These are phyloP conservation scores for Helicolenus hilgendorfi DNA, from an alignment of 2,797 vertebrate species.

Conservation along the genomic window DNA sequence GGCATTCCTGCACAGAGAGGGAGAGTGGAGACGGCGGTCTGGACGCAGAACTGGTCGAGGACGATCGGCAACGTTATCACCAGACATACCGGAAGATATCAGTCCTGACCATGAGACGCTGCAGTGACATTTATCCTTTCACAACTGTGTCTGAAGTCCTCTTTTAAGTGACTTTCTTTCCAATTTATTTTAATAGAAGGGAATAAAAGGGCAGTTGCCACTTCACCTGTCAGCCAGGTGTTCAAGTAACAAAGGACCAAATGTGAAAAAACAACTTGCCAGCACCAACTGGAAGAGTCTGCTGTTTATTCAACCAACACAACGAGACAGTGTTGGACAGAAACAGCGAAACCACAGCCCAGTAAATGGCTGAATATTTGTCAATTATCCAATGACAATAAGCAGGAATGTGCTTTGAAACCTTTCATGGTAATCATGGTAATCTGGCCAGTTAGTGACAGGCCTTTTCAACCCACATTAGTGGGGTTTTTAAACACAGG, in stretches of 20 bases:
- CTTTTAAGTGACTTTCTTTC: neutral
- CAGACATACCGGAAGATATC: neutral
- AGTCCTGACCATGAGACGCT: neutral
- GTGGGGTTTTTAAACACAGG: neutral
- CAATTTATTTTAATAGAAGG: neutral
- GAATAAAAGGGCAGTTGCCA: neutral
- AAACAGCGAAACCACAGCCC: neutral
- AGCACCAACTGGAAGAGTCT: neutral
- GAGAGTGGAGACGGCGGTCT: neutral
- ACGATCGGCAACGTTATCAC: neutral
- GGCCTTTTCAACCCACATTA: neutral
- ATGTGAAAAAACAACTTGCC: neutral
- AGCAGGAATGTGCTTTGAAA: neutral
- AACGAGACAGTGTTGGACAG: neutral
- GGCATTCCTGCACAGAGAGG: slow-evolving; percentile 59
- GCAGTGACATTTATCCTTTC: neutral
- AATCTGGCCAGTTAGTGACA: neutral
- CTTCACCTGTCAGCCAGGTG: neutral
- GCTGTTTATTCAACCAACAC: neutral
- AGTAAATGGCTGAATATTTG: neutral
- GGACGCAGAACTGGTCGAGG: neutral
- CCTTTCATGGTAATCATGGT: neutral
- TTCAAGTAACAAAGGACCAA: neutral
- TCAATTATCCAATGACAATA: neutral
- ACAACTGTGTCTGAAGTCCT: neutral